phyloP scores from a whole-genome alignment of 2,797 vertebrate genomes.

The Megaceryle alcyon region DNA sequence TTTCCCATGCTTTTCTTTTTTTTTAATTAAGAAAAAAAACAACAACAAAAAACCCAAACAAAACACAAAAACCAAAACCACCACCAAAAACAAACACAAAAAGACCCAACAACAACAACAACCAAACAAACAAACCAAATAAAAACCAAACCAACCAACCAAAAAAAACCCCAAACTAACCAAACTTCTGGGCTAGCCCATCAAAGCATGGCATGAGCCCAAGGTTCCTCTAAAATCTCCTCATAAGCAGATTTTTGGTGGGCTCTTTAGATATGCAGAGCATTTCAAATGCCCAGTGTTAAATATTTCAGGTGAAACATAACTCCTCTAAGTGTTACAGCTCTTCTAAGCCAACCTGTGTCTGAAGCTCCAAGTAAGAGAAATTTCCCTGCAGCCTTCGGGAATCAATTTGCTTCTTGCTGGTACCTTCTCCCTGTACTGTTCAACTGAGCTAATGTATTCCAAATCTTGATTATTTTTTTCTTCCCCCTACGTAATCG shows the following conservation, averaged over 20 bases:
- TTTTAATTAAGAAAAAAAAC: too few relatives aligned
- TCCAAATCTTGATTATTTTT: not conserved
- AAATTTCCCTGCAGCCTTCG: not conserved
- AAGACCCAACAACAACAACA: too few relatives aligned
- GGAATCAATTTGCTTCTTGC: not conserved
- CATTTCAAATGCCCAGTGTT: not conserved
- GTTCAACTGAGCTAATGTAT: not conserved
- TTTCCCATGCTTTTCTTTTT: not conserved
- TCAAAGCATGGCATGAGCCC: not conserved
- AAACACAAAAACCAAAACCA: too few relatives aligned
- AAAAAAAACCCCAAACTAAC: not conserved
- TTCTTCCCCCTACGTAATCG: not conserved
- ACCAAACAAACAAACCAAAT: too few relatives aligned
- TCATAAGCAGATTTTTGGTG: not conserved
- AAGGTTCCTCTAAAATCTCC: not conserved
- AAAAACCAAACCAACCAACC: not conserved
- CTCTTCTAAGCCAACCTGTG: not conserved
- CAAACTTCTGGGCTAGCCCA: not conserved
- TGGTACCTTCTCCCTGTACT: not conserved
- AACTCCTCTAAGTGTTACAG: not conserved
- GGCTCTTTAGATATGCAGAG: not conserved
- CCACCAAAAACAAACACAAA: not conserved
- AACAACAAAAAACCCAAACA: too few relatives aligned
- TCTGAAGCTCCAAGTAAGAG: not conserved
- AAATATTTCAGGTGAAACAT: conserved; percentile 19